Evolutionary conservation across 1,140 invertebrate species (phyloP).

Genomic region (Lordiphosa collinella): DNA sequence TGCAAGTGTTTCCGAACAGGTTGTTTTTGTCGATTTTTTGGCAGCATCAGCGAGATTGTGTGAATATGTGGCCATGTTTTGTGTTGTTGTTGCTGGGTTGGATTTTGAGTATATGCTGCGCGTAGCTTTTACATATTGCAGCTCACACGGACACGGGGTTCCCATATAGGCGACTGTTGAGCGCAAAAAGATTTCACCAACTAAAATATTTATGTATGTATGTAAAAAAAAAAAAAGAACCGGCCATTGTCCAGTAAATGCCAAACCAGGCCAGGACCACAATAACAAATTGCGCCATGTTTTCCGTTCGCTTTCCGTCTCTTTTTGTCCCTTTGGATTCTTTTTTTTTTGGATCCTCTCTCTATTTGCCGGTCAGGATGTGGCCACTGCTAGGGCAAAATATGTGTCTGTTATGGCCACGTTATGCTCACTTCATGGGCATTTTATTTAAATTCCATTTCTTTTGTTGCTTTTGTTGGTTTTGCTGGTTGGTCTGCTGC

Average conservation of each 20-base stretch:
- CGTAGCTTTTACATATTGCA: slow-evolving; percentile 74
- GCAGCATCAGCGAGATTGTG: slow-evolving; percentile 67
- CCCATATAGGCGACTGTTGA: slow-evolving; percentile 45
- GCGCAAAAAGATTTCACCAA: slow-evolving; percentile 62
- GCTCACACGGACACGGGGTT: slow-evolving; percentile 14
- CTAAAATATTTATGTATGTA: slow-evolving; percentile 61
- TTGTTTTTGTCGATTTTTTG: slow-evolving; percentile 79
- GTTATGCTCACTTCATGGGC: slow-evolving; percentile 16
- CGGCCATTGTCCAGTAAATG: slow-evolving; percentile 40
- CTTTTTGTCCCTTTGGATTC: slow-evolving; percentile 14
- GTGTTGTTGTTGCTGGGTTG: slow-evolving; percentile 34
- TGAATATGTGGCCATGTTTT: slow-evolving; percentile 70
- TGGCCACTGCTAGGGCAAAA: slow-evolving; percentile 68
- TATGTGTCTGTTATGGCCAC: slow-evolving; percentile 79
- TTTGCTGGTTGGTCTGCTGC: slow-evolving; percentile 28
- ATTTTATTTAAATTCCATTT: slow-evolving; percentile 57
- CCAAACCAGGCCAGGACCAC: slow-evolving; percentile 28
- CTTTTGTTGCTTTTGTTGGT: slow-evolving; percentile 41
- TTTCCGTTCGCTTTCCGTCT: slow-evolving; percentile 58
- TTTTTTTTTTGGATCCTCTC: background rate
- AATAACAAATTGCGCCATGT: slow-evolving; percentile 69
- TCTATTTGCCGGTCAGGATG: slow-evolving; percentile 37
- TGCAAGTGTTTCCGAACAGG: slow-evolving; percentile 79
- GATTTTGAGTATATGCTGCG: slow-evolving; percentile 74
- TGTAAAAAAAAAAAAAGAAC: slow-evolving; percentile 34